phyloP scores from a whole-genome alignment of 2,797 vertebrate species.

The Cottoperca gobio region DNA sequence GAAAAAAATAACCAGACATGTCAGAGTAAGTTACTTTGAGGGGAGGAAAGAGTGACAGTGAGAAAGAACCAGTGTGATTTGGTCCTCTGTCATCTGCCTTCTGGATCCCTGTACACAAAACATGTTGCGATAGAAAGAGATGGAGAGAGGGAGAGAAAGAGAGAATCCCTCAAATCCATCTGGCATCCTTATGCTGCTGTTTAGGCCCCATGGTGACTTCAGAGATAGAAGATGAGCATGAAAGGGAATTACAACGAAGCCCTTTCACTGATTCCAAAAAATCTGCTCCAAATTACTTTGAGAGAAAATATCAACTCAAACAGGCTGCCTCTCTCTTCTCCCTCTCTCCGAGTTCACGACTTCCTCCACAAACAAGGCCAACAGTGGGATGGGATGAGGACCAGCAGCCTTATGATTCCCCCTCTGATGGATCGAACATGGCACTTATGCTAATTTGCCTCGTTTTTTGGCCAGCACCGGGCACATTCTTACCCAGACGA shows the following conservation, averaged over 20 bases:
- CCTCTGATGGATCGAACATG: conserved; percentile 91
- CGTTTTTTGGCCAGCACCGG: conserved; percentile 64
- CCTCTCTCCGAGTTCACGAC: conserved; percentile 85
- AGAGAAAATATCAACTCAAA: conserved; percentile 91
- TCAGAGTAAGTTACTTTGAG: conserved; percentile 71
- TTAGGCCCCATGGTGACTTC: conserved; percentile 85
- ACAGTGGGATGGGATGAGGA: conserved; percentile 76
- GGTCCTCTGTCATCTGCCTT: conserved; percentile 75
- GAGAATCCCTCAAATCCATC: conserved; percentile 84
- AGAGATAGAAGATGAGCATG: conserved; percentile 89
- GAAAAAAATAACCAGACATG: conserved; percentile 33
- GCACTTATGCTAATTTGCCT: conserved; percentile 93
- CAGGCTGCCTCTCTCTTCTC: conserved; percentile 83
- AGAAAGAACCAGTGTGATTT: conserved; percentile 73
- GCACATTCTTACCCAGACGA: conserved; percentile 71
- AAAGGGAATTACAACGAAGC: conserved; percentile 91
- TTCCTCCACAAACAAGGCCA: conserved; percentile 87
- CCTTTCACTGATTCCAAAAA: conserved; percentile 86
- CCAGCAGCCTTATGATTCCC: conserved; percentile 86
- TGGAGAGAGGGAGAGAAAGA: conserved; percentile 57
- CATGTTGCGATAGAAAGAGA: conserved; percentile 68
- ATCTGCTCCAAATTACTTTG: conserved; percentile 94
- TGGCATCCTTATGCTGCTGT: conserved; percentile 90
- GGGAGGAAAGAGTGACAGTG: conserved; percentile 69
- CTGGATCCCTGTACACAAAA: conserved; percentile 72